These are phyloP conservation scores for Cherax destructor DNA, from an alignment of 1,140 invertebrate genomes.

Conservation along the genomic window DNA sequence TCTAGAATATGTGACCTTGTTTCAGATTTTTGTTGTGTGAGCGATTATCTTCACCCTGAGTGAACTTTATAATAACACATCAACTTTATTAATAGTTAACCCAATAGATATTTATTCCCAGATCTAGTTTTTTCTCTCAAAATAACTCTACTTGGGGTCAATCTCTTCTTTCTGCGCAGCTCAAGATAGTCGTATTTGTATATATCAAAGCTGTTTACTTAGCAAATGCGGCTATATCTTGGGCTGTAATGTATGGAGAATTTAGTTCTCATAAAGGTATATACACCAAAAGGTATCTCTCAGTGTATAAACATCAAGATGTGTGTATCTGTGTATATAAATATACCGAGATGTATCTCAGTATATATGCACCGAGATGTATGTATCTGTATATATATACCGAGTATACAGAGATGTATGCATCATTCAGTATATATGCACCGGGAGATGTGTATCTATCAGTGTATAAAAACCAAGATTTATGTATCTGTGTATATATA, in stretches of 20 bases:
- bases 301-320: no score
- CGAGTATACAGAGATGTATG: no score
- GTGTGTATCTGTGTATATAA: no score
- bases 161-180: neutral
- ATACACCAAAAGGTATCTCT: no score
- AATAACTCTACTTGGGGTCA: neutral
- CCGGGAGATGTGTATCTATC: no score
- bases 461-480: no score
- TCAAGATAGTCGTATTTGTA: neutral
- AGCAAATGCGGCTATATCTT: neutral
- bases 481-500: no score
- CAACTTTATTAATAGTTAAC: neutral
- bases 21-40: neutral
- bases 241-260: neutral
- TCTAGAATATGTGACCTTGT: neutral
- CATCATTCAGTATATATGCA: no score
- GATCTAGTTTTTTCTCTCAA: neutral
- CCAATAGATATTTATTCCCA: neutral
- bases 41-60: neutral
- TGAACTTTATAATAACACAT: neutral
- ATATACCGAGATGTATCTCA: no score
- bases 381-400: no score
- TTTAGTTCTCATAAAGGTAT: no score
- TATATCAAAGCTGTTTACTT: neutral
- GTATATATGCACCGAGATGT: no score